Evolutionary conservation across 2,888 invertebrate species (phyloP), one percentile per base, ranked within the genome.

Genomic region (Choristoneura rosaceana): DNA sequence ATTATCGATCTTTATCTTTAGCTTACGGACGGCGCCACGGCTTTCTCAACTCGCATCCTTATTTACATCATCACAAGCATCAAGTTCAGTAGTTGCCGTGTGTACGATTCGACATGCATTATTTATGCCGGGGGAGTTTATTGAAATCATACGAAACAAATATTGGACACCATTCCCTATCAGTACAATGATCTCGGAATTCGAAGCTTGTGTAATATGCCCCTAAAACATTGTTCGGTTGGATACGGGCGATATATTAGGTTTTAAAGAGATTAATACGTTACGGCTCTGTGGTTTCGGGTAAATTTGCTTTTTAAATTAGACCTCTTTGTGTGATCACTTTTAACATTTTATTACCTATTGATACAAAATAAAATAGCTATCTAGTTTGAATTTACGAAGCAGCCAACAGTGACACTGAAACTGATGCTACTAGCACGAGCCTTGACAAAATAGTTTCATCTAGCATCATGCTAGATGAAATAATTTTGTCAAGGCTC

Each of bases 41-140:
- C n/a, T 69, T 68, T 63, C 12, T 14, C 12, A 14, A 50, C 58
- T 34, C 52, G 12, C 52, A 69, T 15, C 73, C 59, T 73, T 73
- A 69, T 73, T 41, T 4, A 33, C 7, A 38, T 50, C 41, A 10
- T 15, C 14, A 73, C 63, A 73, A 69, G 50, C 7, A 14, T 52
- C 50, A 64, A 59, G 15, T 61, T 60, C 25, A 38, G 9, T 25
- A 15, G 47, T 61, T 60, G 76, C 77, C 74, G 69, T 74, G 75
- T 74, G 79, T 80, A 80, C 84, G 84, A 91, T 91, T 91, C 88
- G 88, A 90, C 90, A 91, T 91, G 87, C 90, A 92, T 93, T 92
- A 93, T 93, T 93, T 91, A 93, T 92, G 83, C 85, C 76, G 79
- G 84, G 91, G 91, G 90, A 83, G 87, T 87, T 90, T 91, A 91